Evolutionary conservation across 1,140 invertebrate genomes (phyloP), one percentile per base, ranked within the genome.

Genomic region (Drosophila tristis): DNA sequence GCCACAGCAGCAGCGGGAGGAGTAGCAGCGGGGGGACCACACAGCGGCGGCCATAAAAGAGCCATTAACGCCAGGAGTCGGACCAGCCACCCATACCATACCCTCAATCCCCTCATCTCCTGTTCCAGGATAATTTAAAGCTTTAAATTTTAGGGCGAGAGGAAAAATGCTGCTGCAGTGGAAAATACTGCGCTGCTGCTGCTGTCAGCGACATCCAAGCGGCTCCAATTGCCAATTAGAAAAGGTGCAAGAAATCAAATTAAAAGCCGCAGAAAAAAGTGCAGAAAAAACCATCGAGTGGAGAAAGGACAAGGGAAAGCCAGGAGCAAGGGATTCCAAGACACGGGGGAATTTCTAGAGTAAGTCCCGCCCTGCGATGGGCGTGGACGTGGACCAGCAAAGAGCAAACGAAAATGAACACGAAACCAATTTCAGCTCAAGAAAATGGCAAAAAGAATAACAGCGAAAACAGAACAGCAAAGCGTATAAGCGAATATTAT

Each of bases 1-100:
- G 73, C 73, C 50, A 39, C 81, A 86, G 59, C 74, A 74, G 53
- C 74, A 61, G 25, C 59, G 44, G 54, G 64, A 62, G 73, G 68
- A 79, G n/a, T n/a, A 74, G 53, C 74, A 61, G 25, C 59, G 44
- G 54, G 64, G 65, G 73, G 68, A 79, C 78, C 76, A 78, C 81
- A 72, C 81, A 86, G 59, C 67, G 61, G 66, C 63, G 78, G 59
- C 74, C 78, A 86, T 86, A 86, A 86, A 86, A 86, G 65, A 78
- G 82, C 82, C 82, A 86, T 86, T 86, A 86, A 87, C 82, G 82
- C 82, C 81, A 87, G 81, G 74, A 85, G 78, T 49, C 49, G 73
- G 61, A 78, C 59, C 47, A 29, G 59, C 39, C 49, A 39, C 44
- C 11, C 35, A 43, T 15, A 47, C 11, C 35, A 43, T 15, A 0